Percentiles rank a stretch among this genome's conserved stretches.
Conservation (phyloP, 2,888 invertebrate genomes). For the Lagria hirta region DNA sequence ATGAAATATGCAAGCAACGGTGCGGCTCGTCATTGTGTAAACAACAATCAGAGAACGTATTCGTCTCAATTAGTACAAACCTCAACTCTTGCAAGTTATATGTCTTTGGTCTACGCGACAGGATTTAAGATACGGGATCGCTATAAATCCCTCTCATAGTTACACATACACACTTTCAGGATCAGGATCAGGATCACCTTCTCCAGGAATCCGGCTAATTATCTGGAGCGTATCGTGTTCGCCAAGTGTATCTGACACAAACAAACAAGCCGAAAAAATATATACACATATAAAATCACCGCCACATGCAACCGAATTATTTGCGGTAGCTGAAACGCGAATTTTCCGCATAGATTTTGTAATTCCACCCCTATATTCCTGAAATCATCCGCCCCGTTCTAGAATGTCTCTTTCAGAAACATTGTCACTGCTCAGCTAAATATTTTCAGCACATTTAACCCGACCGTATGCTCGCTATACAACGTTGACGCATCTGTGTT, state of each 20-base stretch:
- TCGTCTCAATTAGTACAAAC: slow-evolving; percentile 49
- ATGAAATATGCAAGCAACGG: slow-evolving; percentile 48
- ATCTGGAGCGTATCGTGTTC: slow-evolving; percentile 12
- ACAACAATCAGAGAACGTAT: slow-evolving; percentile 50
- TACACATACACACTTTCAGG: slow-evolving; percentile 9
- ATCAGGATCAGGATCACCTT: slow-evolving; percentile 14
- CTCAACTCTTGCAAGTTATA: slow-evolving; percentile 48
- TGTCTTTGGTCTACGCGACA: slow-evolving; percentile 47
- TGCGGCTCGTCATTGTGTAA: slow-evolving; percentile 45
- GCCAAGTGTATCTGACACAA: slow-evolving; percentile 11
- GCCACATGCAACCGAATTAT: slow-evolving; percentile 22
- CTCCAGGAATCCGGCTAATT: slow-evolving; percentile 17
- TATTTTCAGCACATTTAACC: slow-evolving; percentile 53
- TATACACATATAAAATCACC: neutral
- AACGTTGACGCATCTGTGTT: slow-evolving; percentile 49
- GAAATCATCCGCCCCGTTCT: slow-evolving; percentile 29
- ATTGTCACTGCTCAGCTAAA: slow-evolving; percentile 49
- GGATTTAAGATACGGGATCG: slow-evolving; percentile 42
- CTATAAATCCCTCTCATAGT: slow-evolving; percentile 31
- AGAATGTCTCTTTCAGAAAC: slow-evolving; percentile 43
- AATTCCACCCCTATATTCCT: slow-evolving; percentile 38
- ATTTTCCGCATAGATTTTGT: slow-evolving; percentile 26
- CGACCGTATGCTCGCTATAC: slow-evolving; percentile 44
- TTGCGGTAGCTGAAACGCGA: slow-evolving; percentile 24
- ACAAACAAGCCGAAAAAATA: slow-evolving; percentile 8